Evolutionary conservation across 2,888 invertebrate species (phyloP), one percentile per base, ranked within the genome.

Genomic region (Leucania comma): DNA sequence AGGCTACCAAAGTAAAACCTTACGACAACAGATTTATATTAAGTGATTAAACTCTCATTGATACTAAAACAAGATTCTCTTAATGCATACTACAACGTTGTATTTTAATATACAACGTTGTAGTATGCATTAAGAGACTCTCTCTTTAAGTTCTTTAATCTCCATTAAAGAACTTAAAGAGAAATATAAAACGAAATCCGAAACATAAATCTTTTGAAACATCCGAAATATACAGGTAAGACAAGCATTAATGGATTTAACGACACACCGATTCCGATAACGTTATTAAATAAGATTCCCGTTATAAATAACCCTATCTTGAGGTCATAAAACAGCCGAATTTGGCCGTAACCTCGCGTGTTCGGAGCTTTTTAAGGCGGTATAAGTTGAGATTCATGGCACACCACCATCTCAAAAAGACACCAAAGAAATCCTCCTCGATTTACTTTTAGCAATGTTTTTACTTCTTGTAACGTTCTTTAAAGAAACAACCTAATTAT

Each of bases 261-360:
- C 89, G 89, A 90, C 90, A 91, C 88, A 87, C 80, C 85, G 88
- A 89, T 90, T 90, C 87, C 86, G 91, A 93, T 93, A 92, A 92
- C 89, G 89, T 93, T 93, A 93, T 94, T 92, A 91, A 93, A 92
- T 92, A 92, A 93, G 90, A 90, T 87, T 87, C 83, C 83, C 86
- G 82, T 85, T 89, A 92, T 93, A 93, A 93, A 93, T 92, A 93
- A 92, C 89, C 82, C 84, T 89, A 92, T 92, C 89, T 89, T 87
- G 83, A 79, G 87, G 83, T 89, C 92, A 90, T 94, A 93, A 93
- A 93, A 92, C 90, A 90, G 86, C 89, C 88, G 91, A 91, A 91
- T 91, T 90, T 87, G 87, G 86, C 81, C 78, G 81, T 79, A 82
- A 82, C 85, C 79, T 89, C 85, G 88, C 90, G 86, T 89, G 89